Base-by-base conservation (phyloP, 2,888 invertebrate genomes). In the Folsomia manolachei region DNA sequence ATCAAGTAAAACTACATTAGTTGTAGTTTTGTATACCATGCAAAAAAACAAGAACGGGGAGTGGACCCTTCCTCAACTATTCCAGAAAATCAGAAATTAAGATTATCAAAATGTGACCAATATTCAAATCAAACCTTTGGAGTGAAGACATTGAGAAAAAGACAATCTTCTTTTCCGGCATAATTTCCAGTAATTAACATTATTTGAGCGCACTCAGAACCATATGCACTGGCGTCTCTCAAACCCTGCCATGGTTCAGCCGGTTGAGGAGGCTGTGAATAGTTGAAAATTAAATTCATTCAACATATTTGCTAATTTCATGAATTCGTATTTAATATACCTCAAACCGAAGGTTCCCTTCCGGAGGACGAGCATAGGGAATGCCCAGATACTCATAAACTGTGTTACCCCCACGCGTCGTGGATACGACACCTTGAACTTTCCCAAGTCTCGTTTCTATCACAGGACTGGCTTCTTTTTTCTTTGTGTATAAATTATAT, bases 151-250 rank as follows among this genome's bases (percentile, higher is more conserved):
- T 77, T 79, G 7, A 78, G 66, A 27, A 71, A 72, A 9, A 78
- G 63, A 51, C 78, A 75, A 69, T 77, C 76, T 61, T 81, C 79
- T 1, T 75, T 68, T 0, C 81, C 81, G 11, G 70, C 72, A 18
- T 71, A 62, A 0, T 19, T 26, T 2, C 26, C 66, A 0, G 71
- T 63, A n/a, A 77, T 65, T 4, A 75, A 9, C 2, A 61, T 53
- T 1, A 77, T 27, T 63, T 80, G 80, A 9, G 73, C 63, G 53
- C 80, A 80, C 23, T 71, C 63, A 0, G 72, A 71, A 2, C 78
- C 77, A 27, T 19, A 27, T 2, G 25, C 25, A 1, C 72, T 75
- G 1, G 78, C 77, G 60, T 80, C 79, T n/a, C 63, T 56, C 2
- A 79, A 69, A 7, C 76, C 80, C 9, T 66, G 63, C 80, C 80